Base-by-base conservation (phyloP, 2,888 invertebrate genomes). In the Lapara coniferarum region DNA sequence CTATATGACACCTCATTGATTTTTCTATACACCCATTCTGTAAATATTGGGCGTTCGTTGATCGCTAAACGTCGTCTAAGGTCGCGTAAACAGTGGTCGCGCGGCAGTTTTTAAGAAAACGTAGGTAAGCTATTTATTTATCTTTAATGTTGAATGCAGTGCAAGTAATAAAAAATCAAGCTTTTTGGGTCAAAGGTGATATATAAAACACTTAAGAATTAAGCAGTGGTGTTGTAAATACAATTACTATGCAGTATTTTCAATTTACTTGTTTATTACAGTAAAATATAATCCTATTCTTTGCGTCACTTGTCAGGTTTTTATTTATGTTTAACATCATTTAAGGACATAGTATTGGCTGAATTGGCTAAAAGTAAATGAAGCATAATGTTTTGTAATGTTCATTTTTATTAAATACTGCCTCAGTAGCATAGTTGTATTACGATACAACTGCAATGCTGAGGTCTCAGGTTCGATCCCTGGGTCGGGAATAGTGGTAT, bases 1-100 rank as follows among this genome's bases (percentile, higher is more conserved):
- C 19, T n/a, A 16, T 19, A 19, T 49, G 49, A 49, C 19, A 19
- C 46, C 75, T 77, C 88, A 90, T 90, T 88, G 90, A 90, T 89
- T 90, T 90, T 90, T 88, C 85, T 75, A 82, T 85, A 86, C 86
- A 87, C 80, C 71, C 71, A 75, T 75, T 73, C 73, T 77, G 86
- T 85, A 85, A 88, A 86, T 83, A 85, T 82, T 84, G 79, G 71
- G 75, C 63, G 75, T 71, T 72, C 76, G 74, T 76, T 75, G 71
- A 74, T 70, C 69, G 57, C 71, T 70, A 71, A 66, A 74, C 37
- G 70, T 72, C 75, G 72, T 8, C 49, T 10, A 16, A 12, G 44
- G 73, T 71, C 59, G 55, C 72, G 72, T 74, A 76, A 75, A 77
- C 74, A 75, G n/a, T n/a, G 52, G 30, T 16, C 14, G 16, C 46